Percentiles rank a stretch among this genome's conserved stretches.
Conservation (phyloP, 1,140 invertebrate species). For the Hyposmocoma kahamanoa region DNA sequence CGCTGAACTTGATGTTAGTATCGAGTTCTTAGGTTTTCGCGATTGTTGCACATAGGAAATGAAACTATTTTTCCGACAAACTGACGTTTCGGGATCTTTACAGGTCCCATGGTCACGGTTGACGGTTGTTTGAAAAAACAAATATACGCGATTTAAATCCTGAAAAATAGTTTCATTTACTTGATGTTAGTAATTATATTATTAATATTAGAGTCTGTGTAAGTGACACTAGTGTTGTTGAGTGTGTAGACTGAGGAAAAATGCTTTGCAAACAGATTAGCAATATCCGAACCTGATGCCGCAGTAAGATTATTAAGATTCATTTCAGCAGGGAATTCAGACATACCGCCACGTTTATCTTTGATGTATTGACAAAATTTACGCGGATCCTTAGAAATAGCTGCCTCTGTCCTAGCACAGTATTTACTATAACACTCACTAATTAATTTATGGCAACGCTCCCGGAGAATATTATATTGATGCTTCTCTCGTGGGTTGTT, state of each 20-base stretch:
- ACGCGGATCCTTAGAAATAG: slow-evolving; percentile 8
- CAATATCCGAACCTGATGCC: slow-evolving; percentile 4
- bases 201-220: background rate
- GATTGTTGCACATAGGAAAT: no score
- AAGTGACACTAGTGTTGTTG: background rate
- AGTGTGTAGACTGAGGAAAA: background rate
- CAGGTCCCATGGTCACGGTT: no score
- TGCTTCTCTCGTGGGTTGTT: slow-evolving; percentile 9
- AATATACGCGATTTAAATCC: no score
- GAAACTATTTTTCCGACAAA: no score
- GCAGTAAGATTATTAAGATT: background rate
- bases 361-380: slow-evolving; percentile 11
- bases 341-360: slow-evolving; percentile 3
- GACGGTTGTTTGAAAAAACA: no score
- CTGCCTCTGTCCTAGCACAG: slow-evolving; percentile 6
- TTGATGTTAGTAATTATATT: background rate
- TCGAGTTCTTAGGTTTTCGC: no score
- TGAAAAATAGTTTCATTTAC: no score
- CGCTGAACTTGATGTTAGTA: background rate
- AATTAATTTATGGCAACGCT: slow-evolving; percentile 9
- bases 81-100: no score
- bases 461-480: slow-evolving; percentile 9
- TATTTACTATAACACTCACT: slow-evolving; percentile 7
- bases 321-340: slow-evolving; percentile 7
- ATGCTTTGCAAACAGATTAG: slow-evolving; percentile 5